Conservation (phyloP, 2,888 invertebrate genomes). For the Trilocha varians region DNA sequence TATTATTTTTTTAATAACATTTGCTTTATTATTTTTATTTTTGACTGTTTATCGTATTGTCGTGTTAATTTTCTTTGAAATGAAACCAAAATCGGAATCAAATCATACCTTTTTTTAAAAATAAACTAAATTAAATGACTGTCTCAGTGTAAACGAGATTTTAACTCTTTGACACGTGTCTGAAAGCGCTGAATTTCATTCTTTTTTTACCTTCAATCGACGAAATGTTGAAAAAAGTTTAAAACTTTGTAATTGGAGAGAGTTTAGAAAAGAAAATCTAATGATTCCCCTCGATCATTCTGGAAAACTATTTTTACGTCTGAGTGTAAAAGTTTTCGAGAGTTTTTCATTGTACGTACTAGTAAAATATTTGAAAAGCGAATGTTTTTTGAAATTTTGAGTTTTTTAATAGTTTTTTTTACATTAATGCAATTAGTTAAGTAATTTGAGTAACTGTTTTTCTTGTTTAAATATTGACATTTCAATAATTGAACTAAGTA, state of each 20-base stretch:
- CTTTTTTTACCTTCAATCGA: neutral
- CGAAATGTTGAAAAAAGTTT: neutral
- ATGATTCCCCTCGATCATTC: neutral
- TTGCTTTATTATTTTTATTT: too few relatives aligned
- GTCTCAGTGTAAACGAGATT: conserved; percentile 9
- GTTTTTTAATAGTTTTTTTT: neutral
- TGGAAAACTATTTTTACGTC: neutral
- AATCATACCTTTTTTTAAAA: too few relatives aligned
- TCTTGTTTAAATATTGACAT: too few relatives aligned
- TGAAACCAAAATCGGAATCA: too few relatives aligned
- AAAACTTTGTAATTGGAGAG: neutral
- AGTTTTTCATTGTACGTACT: neutral
- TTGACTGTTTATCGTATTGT: too few relatives aligned
- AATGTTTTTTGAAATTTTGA: too few relatives aligned
- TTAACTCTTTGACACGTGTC: neutral
- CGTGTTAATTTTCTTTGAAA: too few relatives aligned
- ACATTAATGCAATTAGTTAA: too few relatives aligned
- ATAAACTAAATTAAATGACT: conserved; percentile 16
- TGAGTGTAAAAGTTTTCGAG: neutral
- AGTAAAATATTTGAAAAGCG: too few relatives aligned
- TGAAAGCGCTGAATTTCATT: neutral
- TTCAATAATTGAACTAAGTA: too few relatives aligned
- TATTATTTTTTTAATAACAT: too few relatives aligned
- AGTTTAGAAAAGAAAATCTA: neutral
- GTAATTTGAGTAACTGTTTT: too few relatives aligned